Evolutionary conservation across 2,888 invertebrate genomes (phyloP).

Genomic region (Nezara viridula): DNA sequence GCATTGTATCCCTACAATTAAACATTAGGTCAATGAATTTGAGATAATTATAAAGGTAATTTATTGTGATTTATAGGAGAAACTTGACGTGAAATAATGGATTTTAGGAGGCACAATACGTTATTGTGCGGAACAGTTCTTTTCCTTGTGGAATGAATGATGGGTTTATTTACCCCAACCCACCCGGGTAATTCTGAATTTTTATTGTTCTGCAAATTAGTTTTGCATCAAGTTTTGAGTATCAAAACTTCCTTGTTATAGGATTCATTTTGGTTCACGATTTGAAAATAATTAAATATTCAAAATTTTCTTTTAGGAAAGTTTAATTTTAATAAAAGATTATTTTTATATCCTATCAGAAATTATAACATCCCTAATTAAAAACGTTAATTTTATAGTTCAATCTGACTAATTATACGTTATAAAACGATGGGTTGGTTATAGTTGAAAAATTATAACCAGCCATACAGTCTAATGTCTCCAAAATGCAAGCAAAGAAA

Average conservation of each 20-base stretch:
- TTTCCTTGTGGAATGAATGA: neutral
- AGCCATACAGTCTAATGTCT: no score
- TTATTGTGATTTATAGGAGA: neutral
- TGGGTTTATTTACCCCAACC: neutral
- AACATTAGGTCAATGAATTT: neutral
- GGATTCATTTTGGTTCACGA: neutral
- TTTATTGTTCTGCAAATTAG: neutral
- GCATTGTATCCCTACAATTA: neutral
- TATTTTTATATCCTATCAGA: neutral
- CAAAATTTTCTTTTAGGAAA: neutral
- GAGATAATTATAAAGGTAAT: neutral
- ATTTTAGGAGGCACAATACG: neutral
- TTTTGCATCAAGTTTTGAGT: neutral
- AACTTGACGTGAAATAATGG: neutral
- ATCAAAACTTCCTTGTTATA: neutral
- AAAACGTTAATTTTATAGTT: no score
- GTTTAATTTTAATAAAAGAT: neutral
- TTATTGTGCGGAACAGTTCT: neutral
- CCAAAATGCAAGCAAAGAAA: no score
- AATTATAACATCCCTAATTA: neutral
- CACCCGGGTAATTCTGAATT: neutral
- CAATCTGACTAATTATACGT: no score
- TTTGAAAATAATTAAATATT: neutral
- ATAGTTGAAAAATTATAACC: no score
- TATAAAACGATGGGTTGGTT: no score